phyloP scores from a whole-genome alignment of 92 coral and sea anemone genomes.

The Parazoanthus swiftii region DNA sequence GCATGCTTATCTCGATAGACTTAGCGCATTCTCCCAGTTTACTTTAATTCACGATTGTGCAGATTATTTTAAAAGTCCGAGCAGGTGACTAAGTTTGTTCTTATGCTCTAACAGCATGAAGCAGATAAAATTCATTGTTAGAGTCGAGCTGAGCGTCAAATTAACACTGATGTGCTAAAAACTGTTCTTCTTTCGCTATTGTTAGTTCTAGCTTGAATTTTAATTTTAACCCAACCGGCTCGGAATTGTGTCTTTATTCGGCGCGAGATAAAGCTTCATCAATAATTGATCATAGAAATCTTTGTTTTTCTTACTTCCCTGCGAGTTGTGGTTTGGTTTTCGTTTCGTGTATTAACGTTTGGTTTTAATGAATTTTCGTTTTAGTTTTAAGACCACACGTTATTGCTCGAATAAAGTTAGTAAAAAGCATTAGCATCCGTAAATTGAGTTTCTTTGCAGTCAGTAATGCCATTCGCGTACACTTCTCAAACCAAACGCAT shows the following conservation, averaged over 20 bases:
- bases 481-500: constrained; percentile 18
- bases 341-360: constrained; percentile 39
- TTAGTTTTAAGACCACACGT: constrained; percentile 10
- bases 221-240: constrained; percentile 55
- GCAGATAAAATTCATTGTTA: constrained; percentile 49
- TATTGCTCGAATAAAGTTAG: constrained; percentile 3
- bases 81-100: constrained; percentile 59
- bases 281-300: constrained; percentile 75
- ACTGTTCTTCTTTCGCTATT: constrained; percentile 34
- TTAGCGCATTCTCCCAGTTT: constrained; percentile 72
- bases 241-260: constrained; percentile 41
- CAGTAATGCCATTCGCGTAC: constrained; percentile 16
- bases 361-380: constrained; percentile 33
- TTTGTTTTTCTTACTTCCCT: constrained; percentile 58
- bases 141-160: constrained; percentile 25
- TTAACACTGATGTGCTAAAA: constrained; percentile 27
- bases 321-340: constrained; percentile 56
- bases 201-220: constrained; percentile 26
- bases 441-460: background rate
- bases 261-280: constrained; percentile 66
- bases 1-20: constrained; percentile 67
- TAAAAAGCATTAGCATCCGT: background rate
- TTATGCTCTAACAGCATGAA: constrained; percentile 47
- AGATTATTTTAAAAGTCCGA: constrained; percentile 52
- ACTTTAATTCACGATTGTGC: constrained; percentile 69